Evolutionary conservation across 2,888 invertebrate genomes (phyloP), one percentile per base, ranked within the genome.

Genomic region (Deladenus siricidicola): DNA sequence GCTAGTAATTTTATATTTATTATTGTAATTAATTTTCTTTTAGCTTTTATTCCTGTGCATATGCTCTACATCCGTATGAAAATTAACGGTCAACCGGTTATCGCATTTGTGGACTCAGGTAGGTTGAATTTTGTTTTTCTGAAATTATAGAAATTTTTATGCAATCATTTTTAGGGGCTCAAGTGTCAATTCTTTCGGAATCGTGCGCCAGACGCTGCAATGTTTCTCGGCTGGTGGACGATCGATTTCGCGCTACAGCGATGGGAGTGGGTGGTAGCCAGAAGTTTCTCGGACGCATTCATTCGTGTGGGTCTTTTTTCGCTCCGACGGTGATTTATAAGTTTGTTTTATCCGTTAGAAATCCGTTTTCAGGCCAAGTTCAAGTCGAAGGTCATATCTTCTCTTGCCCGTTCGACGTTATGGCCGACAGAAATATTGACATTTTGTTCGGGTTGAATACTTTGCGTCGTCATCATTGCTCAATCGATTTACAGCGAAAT

Each of bases 31-130:
- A n/a, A 34, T 34, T 34, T 10, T 10, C 14, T 34, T 34, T 34
- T 34, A 34, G 39, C 39, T 10, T 96, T 96, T 82, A 96, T 93
- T 60, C 90, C 90, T 34, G 94, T 98, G 48, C 88, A 89, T 51
- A 96, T 98, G 98, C 84, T 98, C 72, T 87, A 98, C 80, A 92
- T 98, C 64, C 89, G 94, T 80, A 93, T 96, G 80, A 87, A 86
- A 80, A 94, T 98, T 1, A 98, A 98, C 82, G 93, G 93, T 43
- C 87, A 88, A 79, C 89, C 89, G 0, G 92, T 98, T 0, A 94
- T 94, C 82, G 96, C 96, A 3, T 98, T 98, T 80, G 92, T 98
- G 60, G 96, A 98, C 82, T 93, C 94, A 66, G 94, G 86, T 85
- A n/a, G 30, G 39, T 34, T 2, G 6, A 17, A 48, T 8, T 8